Conservation (phyloP, 2,888 invertebrate species). For the Pyrgus malvae region DNA sequence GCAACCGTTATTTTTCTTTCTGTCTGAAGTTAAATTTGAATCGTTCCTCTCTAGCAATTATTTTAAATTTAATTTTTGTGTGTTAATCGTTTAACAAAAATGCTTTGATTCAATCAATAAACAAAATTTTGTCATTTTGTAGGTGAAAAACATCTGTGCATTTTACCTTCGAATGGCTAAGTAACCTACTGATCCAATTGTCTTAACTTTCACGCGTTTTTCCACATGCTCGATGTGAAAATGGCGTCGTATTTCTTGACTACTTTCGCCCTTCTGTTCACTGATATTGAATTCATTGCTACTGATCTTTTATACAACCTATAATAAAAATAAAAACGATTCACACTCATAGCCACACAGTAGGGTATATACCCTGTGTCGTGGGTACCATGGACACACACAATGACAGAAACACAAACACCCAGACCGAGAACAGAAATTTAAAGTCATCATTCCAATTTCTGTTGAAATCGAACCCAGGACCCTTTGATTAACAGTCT, state of each 20-base stretch:
- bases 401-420: too few relatives aligned
- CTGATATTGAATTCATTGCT: background rate
- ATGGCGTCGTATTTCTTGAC: conserved; percentile 22
- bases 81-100: background rate
- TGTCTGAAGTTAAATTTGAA: too few relatives aligned
- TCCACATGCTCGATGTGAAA: conserved; percentile 20
- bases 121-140: background rate
- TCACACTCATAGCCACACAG: background rate
- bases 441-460: too few relatives aligned
- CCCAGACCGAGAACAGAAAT: too few relatives aligned
- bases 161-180: conserved; percentile 5
- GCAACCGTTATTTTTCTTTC: too few relatives aligned
- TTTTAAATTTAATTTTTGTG: background rate
- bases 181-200: conserved; percentile 22
- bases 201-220: conserved; percentile 22
- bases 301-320: too few relatives aligned
- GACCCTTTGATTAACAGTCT: too few relatives aligned
- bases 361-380: too few relatives aligned
- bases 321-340: too few relatives aligned
- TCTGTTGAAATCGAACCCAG: too few relatives aligned
- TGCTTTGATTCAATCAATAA: background rate
- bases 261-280: conserved; percentile 22
- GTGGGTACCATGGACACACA: too few relatives aligned
- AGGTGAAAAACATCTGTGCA: background rate
- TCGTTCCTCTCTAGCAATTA: too few relatives aligned